These are phyloP conservation scores for Oreochromis spilurus DNA, from an alignment of 2,113 vertebrate genomes.

Conservation along the genomic window DNA sequence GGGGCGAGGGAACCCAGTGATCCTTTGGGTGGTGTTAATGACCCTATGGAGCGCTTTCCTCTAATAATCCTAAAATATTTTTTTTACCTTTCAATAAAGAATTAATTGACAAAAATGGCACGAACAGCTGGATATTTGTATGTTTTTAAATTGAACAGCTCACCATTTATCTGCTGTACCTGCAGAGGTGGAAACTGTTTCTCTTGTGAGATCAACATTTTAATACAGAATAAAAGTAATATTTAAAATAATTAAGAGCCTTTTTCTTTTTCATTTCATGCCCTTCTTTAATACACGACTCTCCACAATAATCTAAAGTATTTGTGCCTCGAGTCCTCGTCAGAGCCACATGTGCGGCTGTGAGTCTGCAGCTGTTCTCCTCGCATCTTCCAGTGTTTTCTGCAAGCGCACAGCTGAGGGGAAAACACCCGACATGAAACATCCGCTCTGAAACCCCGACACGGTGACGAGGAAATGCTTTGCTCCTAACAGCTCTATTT, in stretches of 20 bases:
- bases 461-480: slow-evolving; percentile 69
- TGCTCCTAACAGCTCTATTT: slow-evolving; percentile 73
- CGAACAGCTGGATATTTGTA: not conserved
- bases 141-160: not conserved
- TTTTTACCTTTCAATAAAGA: not conserved
- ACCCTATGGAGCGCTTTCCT: not conserved
- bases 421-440: slow-evolving; percentile 46
- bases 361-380: not conserved
- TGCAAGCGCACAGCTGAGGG: not conserved
- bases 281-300: not conserved
- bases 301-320: not conserved
- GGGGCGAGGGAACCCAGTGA: not conserved
- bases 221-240: not conserved
- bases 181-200: not conserved
- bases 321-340: not conserved
- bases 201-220: not conserved
- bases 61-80: not conserved
- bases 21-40: not conserved
- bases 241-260: not conserved
- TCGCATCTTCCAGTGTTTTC: not conserved
- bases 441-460: slow-evolving; percentile 57
- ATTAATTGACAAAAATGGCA: not conserved
- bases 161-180: not conserved
- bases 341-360: not conserved
- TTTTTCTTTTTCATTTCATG: not conserved